phyloP scores from a whole-genome alignment of 2,888 invertebrate species.

The Tachina lurida region DNA sequence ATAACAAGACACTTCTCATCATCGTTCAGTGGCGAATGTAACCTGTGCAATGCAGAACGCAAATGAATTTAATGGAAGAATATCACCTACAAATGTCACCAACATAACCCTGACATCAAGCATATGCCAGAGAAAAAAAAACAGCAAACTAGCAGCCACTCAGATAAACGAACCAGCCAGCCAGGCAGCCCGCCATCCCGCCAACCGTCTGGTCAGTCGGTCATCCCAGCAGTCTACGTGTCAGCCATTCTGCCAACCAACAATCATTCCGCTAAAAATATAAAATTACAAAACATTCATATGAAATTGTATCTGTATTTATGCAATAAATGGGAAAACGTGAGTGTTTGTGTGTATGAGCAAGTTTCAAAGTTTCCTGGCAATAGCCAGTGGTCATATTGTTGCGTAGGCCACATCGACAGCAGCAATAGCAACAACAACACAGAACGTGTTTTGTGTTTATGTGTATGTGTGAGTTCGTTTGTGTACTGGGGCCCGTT shows the following conservation, averaged over 20 bases:
- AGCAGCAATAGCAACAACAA: conserved; percentile 43
- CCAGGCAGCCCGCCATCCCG: not conserved
- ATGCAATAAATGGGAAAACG: not conserved
- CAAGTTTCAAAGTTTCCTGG: conserved; percentile 46
- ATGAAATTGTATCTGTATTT: conserved; percentile 4
- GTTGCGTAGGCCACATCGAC: conserved; percentile 64
- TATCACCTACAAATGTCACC: conserved; percentile 69
- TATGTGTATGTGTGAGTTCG: conserved; percentile 6
- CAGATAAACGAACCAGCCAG: conserved; percentile 4
- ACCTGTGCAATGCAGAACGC: not conserved
- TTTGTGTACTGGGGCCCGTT: too few species aligned
- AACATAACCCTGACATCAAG: conserved; percentile 67
- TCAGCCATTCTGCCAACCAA: not conserved
- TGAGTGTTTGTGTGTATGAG: not conserved
- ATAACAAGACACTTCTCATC: conserved; percentile 38
- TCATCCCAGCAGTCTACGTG: not conserved
- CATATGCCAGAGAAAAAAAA: conserved; percentile 56
- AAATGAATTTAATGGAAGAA: conserved; percentile 52
- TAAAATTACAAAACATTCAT: conserved; percentile 35
- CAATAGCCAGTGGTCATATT: conserved; percentile 64
- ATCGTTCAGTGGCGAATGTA: conserved; percentile 11
- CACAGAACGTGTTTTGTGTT: conserved; percentile 27
- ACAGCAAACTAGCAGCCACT: conserved; percentile 34
- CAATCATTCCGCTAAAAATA: conserved; percentile 31
- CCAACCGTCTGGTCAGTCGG: not conserved